A percentile compares a stretch with the other conserved stretches of the same genome.
These are phyloP conservation scores for Andrena bucephala DNA, from an alignment of 2,888 invertebrate species.

Conservation along the genomic window DNA sequence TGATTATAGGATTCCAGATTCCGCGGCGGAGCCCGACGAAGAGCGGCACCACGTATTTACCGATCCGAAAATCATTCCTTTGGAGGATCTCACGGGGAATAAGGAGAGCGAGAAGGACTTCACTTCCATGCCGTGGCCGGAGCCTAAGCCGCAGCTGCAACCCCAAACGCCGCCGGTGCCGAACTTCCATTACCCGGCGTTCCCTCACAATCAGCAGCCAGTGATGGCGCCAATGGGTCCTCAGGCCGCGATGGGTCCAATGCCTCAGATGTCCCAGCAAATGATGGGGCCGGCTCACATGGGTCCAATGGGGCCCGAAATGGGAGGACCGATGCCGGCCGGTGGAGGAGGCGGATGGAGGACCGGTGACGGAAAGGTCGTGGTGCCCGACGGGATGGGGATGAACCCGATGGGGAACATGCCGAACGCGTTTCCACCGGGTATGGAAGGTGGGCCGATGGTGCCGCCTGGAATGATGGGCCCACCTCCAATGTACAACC, in stretches of 20 bases:
- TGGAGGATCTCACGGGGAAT: constrained; percentile 94
- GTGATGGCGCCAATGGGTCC: constrained; percentile 76
- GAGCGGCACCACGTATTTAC: constrained; percentile 90
- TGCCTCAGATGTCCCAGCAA: constrained; percentile 74
- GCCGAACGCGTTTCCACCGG: constrained; percentile 81
- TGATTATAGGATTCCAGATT: constrained; percentile 90
- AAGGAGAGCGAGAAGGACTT: constrained; percentile 93
- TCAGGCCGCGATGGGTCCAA: constrained; percentile 72
- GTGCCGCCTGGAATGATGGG: constrained; percentile 85
- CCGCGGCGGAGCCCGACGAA: constrained; percentile 94
- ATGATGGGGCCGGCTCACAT: constrained; percentile 78
- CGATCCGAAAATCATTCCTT: constrained; percentile 93
- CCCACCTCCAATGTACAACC: constrained; percentile 81
- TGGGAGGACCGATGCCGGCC: constrained; percentile 73
- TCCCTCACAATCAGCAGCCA: constrained; percentile 80
- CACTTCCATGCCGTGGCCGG: constrained; percentile 92
- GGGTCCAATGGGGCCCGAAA: constrained; percentile 84
- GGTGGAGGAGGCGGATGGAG: constrained; percentile 85
- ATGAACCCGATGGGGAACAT: constrained; percentile 80
- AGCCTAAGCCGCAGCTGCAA: constrained; percentile 90
- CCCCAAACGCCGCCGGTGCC: constrained; percentile 74
- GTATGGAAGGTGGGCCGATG: constrained; percentile 78
- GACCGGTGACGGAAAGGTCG: constrained; percentile 86
- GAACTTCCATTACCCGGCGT: constrained; percentile 80
- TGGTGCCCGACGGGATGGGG: constrained; percentile 75